Evolutionary conservation across 2,113 vertebrate genomes (phyloP), one percentile per base, ranked within the genome.

Genomic region (Mirza zaza): DNA sequence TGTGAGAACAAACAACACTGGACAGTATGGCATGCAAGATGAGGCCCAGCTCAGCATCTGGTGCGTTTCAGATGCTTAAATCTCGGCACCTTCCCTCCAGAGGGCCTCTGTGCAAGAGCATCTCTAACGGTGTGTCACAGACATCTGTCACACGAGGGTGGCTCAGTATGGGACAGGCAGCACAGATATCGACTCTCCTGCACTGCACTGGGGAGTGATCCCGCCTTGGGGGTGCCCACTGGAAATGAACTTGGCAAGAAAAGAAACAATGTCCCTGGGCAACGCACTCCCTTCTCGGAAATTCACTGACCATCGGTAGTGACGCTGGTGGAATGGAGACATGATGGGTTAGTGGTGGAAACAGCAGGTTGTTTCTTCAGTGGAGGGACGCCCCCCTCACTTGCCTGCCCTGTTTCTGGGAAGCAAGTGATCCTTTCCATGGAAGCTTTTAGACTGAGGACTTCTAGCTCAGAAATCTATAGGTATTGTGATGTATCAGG

Each of bases 291-390:
- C 23, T 92, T 81, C 48, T 27, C 12, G 45, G 55, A 39, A 42
- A 34, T 7, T 67, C 42, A 20, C 1, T 7, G 14, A 55, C 34
- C 27, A 0, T 13, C 1, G 1, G 20, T 12, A 32, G 23, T 6
- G 27, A 45, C 8, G 4, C 3, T 4, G 6, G 25, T 0, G 20
- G n/a, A 29, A 13, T 0, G 68, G 4, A 45, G 14, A 15, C 36
- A 34, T 3, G 2, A 10, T 1, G 20, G 8, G 52, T 27, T 6
- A 21, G 17, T 23, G n/a, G 14, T 8, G 50, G 29, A 42, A 55
- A 55, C 2, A 14, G 21, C 17, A 3, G 57, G 27, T 14, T 27
- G 4, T 32, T 73, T 73, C 18, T 68, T 55, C 10, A 75, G 17
- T 6, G 10, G 25, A 65, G 27, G 45, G 21, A 67, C 18, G 9